These are phyloP conservation scores for Gadus chalcogrammus DNA, from an alignment of 2,113 vertebrate genomes.

Conservation along the genomic window DNA sequence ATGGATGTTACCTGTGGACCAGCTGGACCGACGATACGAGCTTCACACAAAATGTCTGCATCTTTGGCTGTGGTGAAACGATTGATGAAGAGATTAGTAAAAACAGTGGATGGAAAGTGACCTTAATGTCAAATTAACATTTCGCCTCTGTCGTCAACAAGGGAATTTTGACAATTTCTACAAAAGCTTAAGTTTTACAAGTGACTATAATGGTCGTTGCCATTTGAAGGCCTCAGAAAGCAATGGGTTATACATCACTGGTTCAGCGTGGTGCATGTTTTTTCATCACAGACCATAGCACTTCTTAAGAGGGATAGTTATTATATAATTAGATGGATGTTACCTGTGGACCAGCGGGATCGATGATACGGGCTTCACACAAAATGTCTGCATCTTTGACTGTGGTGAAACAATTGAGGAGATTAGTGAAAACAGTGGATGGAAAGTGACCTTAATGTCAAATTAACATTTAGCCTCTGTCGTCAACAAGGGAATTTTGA, in stretches of 20 bases:
- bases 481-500: not conserved
- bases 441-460: not conserved
- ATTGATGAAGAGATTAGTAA: too few relatives aligned
- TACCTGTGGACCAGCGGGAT: not conserved
- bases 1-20: too few relatives aligned
- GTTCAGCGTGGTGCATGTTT: conserved; percentile 6
- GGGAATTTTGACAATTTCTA: not conserved
- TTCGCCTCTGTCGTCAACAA: too few relatives aligned
- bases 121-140: too few relatives aligned
- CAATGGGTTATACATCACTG: not conserved
- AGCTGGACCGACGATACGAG: too few relatives aligned
- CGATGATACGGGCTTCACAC: not conserved
- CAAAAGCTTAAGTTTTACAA: too few relatives aligned
- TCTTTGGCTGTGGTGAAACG: too few relatives aligned
- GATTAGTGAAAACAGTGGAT: not conserved
- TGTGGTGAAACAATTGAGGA: not conserved
- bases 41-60: too few relatives aligned
- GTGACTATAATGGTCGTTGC: too few relatives aligned
- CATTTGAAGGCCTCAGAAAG: too few relatives aligned
- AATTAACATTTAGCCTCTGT: not conserved
- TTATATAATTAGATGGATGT: not conserved
- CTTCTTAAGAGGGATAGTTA: too few relatives aligned
- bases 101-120: too few relatives aligned
- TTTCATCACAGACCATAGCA: not conserved
- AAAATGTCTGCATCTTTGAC: not conserved